Conservation (phyloP, 2,797 vertebrate genomes). For the Gymnoscopelus braueri region DNA sequence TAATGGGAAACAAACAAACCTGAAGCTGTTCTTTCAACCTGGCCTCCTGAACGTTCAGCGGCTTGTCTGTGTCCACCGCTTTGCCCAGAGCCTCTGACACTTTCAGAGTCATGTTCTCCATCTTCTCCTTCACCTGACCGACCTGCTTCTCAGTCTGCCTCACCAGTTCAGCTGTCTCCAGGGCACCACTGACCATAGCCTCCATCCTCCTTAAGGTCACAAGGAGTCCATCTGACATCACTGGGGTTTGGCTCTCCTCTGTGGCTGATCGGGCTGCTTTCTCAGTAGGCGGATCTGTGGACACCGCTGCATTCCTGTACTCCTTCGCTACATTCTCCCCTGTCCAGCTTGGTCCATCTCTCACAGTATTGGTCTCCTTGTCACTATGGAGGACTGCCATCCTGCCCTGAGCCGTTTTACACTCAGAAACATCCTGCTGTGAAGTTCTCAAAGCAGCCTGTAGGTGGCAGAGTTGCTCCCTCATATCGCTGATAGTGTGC, state of each 20-base stretch:
- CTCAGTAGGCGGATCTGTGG: slow-evolving; percentile 44
- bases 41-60: slow-evolving; percentile 58
- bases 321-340: slow-evolving; percentile 41
- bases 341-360: slow-evolving; percentile 26
- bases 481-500: slow-evolving; percentile 64
- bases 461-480: slow-evolving; percentile 63
- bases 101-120: slow-evolving; percentile 66
- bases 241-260: slow-evolving; percentile 35
- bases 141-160: slow-evolving; percentile 65
- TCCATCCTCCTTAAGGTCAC: slow-evolving; percentile 66
- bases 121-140: slow-evolving; percentile 57
- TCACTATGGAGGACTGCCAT: slow-evolving; percentile 32
- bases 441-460: slow-evolving; percentile 57
- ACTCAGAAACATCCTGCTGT: slow-evolving; percentile 37
- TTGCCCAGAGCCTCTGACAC: slow-evolving; percentile 69
- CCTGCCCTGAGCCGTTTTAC: slow-evolving; percentile 35
- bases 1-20: slow-evolving; percentile 42
- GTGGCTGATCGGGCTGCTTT: slow-evolving; percentile 28
- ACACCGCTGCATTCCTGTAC: slow-evolving; percentile 67
- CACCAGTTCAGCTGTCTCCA: slow-evolving; percentile 62
- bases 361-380: slow-evolving; percentile 54
- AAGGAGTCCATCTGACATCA: slow-evolving; percentile 60
- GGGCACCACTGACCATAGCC: slow-evolving; percentile 60
- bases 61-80: slow-evolving; percentile 49
- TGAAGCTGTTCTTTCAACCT: slow-evolving; percentile 39